Conservation (phyloP, 2,113 vertebrate species). For the Thinocorus orbignyianus region DNA sequence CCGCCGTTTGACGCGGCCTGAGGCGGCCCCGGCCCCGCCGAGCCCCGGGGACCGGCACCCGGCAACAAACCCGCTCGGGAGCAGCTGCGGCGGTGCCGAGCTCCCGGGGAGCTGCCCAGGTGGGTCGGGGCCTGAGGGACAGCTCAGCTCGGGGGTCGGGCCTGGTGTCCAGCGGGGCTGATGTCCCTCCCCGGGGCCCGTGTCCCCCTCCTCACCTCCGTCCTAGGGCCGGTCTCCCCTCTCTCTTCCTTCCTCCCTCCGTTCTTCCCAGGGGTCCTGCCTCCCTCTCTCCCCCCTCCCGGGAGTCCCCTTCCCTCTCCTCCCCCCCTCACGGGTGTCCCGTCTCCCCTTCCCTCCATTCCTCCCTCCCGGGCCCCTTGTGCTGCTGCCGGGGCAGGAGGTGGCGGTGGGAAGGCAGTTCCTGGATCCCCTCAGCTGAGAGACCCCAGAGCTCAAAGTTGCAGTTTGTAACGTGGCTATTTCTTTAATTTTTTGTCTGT, state of each 20-base stretch:
- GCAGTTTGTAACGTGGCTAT: not conserved
- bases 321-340: too few species aligned
- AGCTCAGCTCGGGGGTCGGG: not conserved
- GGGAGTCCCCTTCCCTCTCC: too few species aligned
- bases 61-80: not conserved
- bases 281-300: too few species aligned
- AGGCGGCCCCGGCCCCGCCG: not conserved
- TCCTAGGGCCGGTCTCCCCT: too few species aligned
- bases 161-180: not conserved
- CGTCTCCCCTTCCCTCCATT: too few species aligned
- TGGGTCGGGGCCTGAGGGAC: not conserved
- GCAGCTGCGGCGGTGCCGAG: not conserved
- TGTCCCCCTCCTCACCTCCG: too few species aligned
- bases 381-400: not conserved
- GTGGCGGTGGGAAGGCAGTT: not conserved
- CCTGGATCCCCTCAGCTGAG: not conserved
- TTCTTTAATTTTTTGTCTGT: not conserved
- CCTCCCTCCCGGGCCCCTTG: too few species aligned
- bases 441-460: not conserved
- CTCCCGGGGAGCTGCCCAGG: not conserved
- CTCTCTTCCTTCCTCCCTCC: too few species aligned
- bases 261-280: too few species aligned
- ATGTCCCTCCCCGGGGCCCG: not conserved
- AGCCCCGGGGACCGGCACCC: not conserved
- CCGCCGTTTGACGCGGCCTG: not conserved